Evolutionary conservation across 2,113 vertebrate genomes (phyloP).

Genomic region (Taxidea taxus): DNA sequence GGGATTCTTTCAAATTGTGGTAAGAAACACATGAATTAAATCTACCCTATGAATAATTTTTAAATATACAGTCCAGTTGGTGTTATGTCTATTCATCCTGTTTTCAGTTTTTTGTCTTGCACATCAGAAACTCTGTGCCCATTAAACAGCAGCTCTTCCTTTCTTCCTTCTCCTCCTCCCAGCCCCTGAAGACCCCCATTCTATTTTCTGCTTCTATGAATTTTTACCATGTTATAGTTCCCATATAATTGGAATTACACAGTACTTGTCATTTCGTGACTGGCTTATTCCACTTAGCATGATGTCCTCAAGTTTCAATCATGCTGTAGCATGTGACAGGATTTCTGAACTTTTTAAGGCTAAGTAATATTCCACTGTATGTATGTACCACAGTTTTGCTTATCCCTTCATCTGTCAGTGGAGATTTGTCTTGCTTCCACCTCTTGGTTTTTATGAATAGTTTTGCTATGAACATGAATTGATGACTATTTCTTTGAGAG

Average conservation of each 20-base stretch:
- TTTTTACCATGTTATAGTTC: neutral
- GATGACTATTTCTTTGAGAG: neutral
- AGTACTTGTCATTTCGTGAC: neutral
- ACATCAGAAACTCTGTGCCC: neutral
- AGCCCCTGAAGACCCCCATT: neutral
- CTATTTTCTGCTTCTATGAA: neutral
- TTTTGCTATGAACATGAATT: neutral
- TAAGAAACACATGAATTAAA: neutral
- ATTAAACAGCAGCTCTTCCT: neutral
- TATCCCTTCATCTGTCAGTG: neutral
- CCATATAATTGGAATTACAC: neutral
- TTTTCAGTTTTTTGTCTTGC: neutral
- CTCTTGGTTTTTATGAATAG: neutral
- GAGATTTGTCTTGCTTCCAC: neutral
- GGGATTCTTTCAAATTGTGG: neutral
- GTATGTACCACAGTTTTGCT: neutral
- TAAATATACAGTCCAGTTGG: neutral
- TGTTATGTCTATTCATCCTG: neutral
- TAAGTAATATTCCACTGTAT: neutral
- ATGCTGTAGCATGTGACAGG: neutral
- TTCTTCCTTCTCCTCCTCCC: neutral
- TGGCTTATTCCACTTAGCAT: neutral
- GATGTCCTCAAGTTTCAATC: neutral
- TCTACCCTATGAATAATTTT: neutral
- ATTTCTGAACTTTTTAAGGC: neutral